phyloP scores from a whole-genome alignment of 2,888 invertebrate genomes.

The Hypomecis punctinalis region DNA sequence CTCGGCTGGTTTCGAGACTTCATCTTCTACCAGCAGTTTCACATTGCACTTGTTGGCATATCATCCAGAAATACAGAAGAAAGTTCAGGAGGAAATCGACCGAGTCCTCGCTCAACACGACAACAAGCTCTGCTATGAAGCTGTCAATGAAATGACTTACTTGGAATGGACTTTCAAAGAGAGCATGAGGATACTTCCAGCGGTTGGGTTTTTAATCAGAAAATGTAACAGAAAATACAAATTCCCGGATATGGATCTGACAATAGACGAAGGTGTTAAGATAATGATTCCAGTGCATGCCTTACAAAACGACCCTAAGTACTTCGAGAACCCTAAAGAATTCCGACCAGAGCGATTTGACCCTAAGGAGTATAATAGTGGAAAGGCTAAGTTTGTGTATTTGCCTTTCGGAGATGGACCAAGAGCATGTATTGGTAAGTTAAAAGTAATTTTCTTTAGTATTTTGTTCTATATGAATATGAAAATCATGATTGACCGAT shows the following conservation, averaged over 20 bases:
- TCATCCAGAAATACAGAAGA: slow-evolving; percentile 66
- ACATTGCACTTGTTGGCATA: slow-evolving; percentile 67
- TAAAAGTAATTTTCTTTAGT: slow-evolving; percentile 24
- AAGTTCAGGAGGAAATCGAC: slow-evolving; percentile 66
- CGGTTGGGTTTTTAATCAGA: slow-evolving; percentile 57
- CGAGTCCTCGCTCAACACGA: slow-evolving; percentile 54
- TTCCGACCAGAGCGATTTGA: slow-evolving; percentile 61
- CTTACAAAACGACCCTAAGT: slow-evolving; percentile 62
- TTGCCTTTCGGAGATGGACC: slow-evolving; percentile 67
- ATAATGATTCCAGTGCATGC: slow-evolving; percentile 63
- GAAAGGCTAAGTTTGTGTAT: slow-evolving; percentile 52
- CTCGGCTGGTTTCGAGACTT: slow-evolving; percentile 74
- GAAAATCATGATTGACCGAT: no score
- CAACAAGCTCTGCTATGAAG: slow-evolving; percentile 61
- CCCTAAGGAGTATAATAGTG: slow-evolving; percentile 36
- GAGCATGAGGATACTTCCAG: slow-evolving; percentile 59
- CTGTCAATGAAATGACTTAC: slow-evolving; percentile 57
- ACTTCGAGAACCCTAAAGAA: slow-evolving; percentile 59
- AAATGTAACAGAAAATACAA: slow-evolving; percentile 53
- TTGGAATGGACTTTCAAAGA: slow-evolving; percentile 56
- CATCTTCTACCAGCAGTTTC: slow-evolving; percentile 68
- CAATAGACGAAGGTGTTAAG: slow-evolving; percentile 60
- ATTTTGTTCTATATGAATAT: no score
- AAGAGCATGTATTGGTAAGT: slow-evolving; percentile 61
- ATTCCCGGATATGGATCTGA: slow-evolving; percentile 54